A percentile compares a stretch with the other conserved stretches of the same genome.
Conservation (phyloP, 1,140 invertebrate genomes). For the Drosophila tristis region DNA sequence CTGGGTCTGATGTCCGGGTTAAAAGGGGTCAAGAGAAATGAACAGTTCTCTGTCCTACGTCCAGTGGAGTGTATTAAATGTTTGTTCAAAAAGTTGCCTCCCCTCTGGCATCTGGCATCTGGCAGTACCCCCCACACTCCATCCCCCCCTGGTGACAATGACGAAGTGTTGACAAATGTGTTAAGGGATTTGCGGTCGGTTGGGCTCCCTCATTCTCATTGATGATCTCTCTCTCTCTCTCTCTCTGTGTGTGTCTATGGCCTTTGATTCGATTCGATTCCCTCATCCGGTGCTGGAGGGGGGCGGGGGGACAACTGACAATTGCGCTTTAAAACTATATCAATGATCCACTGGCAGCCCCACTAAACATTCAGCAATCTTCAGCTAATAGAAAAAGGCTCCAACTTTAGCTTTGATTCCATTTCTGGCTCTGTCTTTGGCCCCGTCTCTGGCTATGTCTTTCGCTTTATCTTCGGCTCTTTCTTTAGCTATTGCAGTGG, state of each 20-base stretch:
- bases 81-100: constrained; percentile 49
- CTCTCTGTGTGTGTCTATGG: constrained; percentile 57
- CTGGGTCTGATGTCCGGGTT: constrained; percentile 20
- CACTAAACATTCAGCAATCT: neutral
- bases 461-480: too few relatives aligned
- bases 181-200: constrained; percentile 81
- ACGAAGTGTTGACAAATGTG: constrained; percentile 84
- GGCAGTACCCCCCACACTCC: neutral
- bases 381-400: constrained; percentile 5
- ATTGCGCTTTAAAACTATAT: constrained; percentile 25
- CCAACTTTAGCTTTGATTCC: too few relatives aligned
- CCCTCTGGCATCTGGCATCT: too few relatives aligned
- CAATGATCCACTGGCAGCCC: neutral
- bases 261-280: constrained; percentile 52
- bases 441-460: neutral
- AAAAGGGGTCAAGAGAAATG: constrained; percentile 37
- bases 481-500: too few relatives aligned
- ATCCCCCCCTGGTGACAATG: constrained; percentile 63
- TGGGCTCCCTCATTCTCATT: constrained; percentile 53
- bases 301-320: too few relatives aligned
- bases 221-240: constrained; percentile 51
- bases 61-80: constrained; percentile 78
- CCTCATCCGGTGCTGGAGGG: too few relatives aligned
- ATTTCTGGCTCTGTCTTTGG: too few relatives aligned
- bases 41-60: neutral